Conservation (phyloP, 2,113 vertebrate genomes). For the Nematolebias whitei region DNA sequence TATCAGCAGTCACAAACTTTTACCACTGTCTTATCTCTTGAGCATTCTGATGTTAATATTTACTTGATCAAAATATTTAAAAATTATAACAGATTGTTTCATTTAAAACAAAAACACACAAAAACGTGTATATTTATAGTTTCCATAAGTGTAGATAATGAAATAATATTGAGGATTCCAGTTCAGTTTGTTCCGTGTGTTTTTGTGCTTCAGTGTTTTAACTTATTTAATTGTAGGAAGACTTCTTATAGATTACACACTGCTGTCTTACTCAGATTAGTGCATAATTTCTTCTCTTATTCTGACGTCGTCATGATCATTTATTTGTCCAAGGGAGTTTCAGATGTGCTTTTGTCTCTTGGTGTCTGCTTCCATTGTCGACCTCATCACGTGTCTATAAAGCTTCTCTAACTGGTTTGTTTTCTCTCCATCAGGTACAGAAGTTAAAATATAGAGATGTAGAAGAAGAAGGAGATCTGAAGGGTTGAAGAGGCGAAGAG, state of each 20-base stretch:
- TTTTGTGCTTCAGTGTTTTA: too few relatives aligned
- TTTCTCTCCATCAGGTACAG: slow-evolving; percentile 51
- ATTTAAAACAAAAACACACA: too few relatives aligned
- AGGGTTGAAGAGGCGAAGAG: slow-evolving; percentile 48
- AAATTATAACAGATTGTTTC: too few relatives aligned
- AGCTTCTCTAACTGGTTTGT: slow-evolving; percentile 2
- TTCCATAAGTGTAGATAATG: too few relatives aligned
- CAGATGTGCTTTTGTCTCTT: background rate
- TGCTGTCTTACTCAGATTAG: background rate
- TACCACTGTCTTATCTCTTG: too few relatives aligned
- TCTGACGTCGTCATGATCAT: background rate
- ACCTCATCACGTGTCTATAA: background rate
- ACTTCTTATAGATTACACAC: background rate
- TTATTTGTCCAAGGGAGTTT: slow-evolving; percentile 1
- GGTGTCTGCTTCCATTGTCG: background rate
- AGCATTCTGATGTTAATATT: too few relatives aligned
- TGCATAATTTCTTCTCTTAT: background rate
- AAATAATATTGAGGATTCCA: too few relatives aligned
- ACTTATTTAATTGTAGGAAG: too few relatives aligned
- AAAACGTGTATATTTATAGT: too few relatives aligned
- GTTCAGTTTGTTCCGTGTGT: too few relatives aligned
- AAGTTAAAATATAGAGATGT: slow-evolving; percentile 50
- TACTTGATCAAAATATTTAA: too few relatives aligned
- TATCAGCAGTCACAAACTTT: too few relatives aligned
- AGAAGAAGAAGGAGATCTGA: slow-evolving; percentile 65